Evolutionary conservation across 2,113 vertebrate genomes (phyloP).

Genomic region (Tricholaema leucomelas): DNA sequence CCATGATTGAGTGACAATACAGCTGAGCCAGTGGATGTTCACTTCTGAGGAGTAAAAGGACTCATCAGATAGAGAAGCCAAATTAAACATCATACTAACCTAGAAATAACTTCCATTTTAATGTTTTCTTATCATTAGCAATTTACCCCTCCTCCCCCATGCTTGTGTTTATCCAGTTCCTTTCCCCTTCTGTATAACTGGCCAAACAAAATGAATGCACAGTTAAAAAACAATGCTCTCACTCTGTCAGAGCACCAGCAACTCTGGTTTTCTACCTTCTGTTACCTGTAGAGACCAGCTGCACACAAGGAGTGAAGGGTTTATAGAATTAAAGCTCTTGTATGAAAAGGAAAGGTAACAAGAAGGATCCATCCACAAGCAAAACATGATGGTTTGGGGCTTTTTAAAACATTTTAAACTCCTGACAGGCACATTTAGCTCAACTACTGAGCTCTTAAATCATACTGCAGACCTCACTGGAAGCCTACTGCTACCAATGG

Average conservation of each 20-base stretch:
- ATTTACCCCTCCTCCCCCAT: background rate
- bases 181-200: background rate
- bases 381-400: background rate
- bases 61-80: background rate
- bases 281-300: background rate
- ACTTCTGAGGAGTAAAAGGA: conserved; percentile 77
- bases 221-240: background rate
- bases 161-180: background rate
- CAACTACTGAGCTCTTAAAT: background rate
- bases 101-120: background rate
- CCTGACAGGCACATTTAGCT: background rate
- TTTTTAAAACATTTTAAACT: background rate
- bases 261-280: background rate
- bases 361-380: background rate
- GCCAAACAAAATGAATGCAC: background rate
- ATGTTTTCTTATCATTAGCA: background rate
- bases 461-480: background rate
- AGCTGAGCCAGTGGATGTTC: conserved; percentile 96
- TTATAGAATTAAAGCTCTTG: background rate
- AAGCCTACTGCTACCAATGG: background rate
- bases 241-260: background rate
- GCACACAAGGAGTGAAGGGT: background rate
- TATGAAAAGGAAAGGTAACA: background rate
- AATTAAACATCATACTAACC: background rate
- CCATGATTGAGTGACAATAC: conserved; percentile 98